Conservation (phyloP, 1,140 invertebrate genomes). For the Bombyx mandarina region DNA sequence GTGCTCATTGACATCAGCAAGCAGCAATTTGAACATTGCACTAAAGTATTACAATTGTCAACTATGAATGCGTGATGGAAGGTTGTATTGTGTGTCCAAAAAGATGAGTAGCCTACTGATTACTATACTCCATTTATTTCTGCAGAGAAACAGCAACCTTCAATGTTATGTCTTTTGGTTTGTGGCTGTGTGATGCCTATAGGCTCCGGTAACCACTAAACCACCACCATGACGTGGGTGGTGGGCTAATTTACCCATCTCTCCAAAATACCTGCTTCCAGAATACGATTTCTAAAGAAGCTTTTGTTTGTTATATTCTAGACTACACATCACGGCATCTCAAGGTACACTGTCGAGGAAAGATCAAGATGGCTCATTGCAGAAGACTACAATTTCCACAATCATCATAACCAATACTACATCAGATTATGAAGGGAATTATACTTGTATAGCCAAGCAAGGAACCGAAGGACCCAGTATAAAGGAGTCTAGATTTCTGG, state of each 20-base stretch:
- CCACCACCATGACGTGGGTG: too few relatives aligned
- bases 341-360: slow-evolving; percentile 23
- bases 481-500: slow-evolving; percentile 26
- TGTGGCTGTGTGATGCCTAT: too few relatives aligned
- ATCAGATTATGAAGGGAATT: slow-evolving; percentile 70
- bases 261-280: not conserved
- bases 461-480: slow-evolving; percentile 17
- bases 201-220: too few relatives aligned
- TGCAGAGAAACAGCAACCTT: too few relatives aligned
- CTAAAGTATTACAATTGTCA: too few relatives aligned
- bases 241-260: not conserved
- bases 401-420: slow-evolving; percentile 67
- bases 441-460: slow-evolving; percentile 62
- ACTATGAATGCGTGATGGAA: too few relatives aligned
- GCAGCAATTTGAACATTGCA: too few relatives aligned
- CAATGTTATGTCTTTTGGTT: too few relatives aligned
- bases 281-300: not conserved
- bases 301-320: not conserved
- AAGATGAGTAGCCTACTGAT: too few relatives aligned
- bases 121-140: too few relatives aligned
- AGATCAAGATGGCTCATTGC: slow-evolving; percentile 36
- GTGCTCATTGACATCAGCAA: too few relatives aligned
- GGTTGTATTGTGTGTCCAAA: too few relatives aligned
- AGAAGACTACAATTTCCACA: slow-evolving; percentile 34
- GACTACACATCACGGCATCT: slow-evolving; percentile 13